phyloP scores from a whole-genome alignment of 2,888 invertebrate genomes.

The Synergus japonicus region DNA sequence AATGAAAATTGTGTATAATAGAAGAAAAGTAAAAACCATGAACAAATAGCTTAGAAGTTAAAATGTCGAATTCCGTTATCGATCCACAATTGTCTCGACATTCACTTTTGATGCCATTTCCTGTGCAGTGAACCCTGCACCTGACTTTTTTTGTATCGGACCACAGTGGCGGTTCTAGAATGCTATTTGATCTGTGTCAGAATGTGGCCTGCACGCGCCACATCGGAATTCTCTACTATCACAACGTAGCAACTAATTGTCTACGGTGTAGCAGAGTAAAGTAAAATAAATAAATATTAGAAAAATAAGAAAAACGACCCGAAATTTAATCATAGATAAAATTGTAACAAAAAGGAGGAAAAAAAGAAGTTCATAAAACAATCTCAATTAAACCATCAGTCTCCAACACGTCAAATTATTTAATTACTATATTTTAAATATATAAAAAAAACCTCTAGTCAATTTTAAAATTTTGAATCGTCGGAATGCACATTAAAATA shows the following conservation, averaged over 20 bases:
- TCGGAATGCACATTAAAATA: not conserved
- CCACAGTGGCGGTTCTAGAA: constrained; percentile 3
- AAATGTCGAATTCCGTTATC: constrained; percentile 6
- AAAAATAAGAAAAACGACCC: not conserved
- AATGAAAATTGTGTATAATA: not conserved
- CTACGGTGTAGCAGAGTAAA: no score
- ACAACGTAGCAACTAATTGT: no score
- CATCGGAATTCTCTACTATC: not conserved
- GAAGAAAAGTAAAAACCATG: constrained; percentile 11
- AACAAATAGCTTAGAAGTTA: not conserved
- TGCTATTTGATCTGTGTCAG: not conserved
- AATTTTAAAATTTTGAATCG: not conserved
- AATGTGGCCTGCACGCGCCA: constrained; percentile 3
- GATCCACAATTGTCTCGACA: constrained; percentile 32
- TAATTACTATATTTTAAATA: no score
- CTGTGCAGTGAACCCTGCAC: not conserved
- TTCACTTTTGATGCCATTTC: constrained; percentile 9
- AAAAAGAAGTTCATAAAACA: not conserved
- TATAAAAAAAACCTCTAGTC: no score
- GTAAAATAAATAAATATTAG: not conserved
- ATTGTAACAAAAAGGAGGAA: not conserved
- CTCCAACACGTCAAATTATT: no score
- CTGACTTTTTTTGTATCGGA: not conserved
- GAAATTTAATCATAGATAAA: no score
- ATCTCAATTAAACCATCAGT: no score